phyloP scores from a whole-genome alignment of 2,797 vertebrate species.

The Melanotaenia nigrans region DNA sequence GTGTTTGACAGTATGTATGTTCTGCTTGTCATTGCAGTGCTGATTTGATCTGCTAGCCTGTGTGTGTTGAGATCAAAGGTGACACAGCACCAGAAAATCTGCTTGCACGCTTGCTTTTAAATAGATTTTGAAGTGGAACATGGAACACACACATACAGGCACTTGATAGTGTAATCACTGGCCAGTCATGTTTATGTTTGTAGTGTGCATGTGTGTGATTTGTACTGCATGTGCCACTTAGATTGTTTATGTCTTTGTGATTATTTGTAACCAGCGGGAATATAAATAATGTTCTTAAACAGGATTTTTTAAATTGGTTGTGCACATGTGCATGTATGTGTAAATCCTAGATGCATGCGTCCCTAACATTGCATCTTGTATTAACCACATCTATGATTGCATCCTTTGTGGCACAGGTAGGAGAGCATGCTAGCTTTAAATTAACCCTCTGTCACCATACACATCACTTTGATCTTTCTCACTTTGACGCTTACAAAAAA shows the following conservation, averaged over 20 bases:
- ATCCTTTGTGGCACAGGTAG: conserved; percentile 50
- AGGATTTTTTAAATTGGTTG: conserved; percentile 39
- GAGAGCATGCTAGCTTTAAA: conserved; percentile 41
- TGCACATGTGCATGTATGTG: conserved; percentile 38
- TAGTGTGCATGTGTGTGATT: conserved; percentile 15
- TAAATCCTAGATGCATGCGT: conserved; percentile 44
- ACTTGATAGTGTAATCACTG: conserved; percentile 35
- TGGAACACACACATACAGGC: conserved; percentile 17
- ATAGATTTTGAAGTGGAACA: conserved; percentile 57
- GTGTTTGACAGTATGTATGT: conserved; percentile 10
- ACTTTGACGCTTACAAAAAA: conserved; percentile 14
- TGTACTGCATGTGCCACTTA: conserved; percentile 33
- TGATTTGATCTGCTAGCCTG: conserved; percentile 56
- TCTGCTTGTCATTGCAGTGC: conserved; percentile 49
- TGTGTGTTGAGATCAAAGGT: conserved; percentile 63
- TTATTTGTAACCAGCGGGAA: conserved; percentile 53
- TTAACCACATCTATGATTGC: neutral
- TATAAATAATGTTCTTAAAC: conserved; percentile 40
- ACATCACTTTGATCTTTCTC: conserved; percentile 10
- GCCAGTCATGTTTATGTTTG: conserved; percentile 17
- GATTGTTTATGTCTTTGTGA: conserved; percentile 55
- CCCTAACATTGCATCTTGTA: conserved; percentile 34
- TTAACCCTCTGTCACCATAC: conserved; percentile 53
- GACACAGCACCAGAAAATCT: conserved; percentile 57
- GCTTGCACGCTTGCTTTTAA: conserved; percentile 64